Base-by-base conservation (phyloP, 2,113 vertebrate species). In the Glaucidium brasilianum region DNA sequence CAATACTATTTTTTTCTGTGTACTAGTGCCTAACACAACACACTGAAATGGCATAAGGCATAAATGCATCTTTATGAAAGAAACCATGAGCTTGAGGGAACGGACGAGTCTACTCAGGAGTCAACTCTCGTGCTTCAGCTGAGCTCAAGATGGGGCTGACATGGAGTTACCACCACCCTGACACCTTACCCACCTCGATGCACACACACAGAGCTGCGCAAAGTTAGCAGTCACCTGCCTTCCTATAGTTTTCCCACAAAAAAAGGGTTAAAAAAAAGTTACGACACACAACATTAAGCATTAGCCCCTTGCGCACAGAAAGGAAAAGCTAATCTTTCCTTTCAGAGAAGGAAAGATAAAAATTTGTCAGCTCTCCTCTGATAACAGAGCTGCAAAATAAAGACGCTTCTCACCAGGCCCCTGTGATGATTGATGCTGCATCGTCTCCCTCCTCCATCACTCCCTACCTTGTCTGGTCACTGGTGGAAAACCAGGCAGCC, bases 361-460 rank as follows among this genome's bases (percentile, higher is more conserved):
- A 84, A 93, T 60, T 88, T 95, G 95, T 88, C 95, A 94, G 85
- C 83, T 76, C 89, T 95, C 83, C 96, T 88, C 96, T 45, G 75
- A 90, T 58, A 94, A 80, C 37, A 37, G 73, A 94, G 91, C 92
- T 86, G 69, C 80, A 73, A 32, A 96, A 94, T 60, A 90, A 94
- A 80, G 96, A 96, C 29, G 97, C 97, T 97, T 97, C 91, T 98
- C 97, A 96, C 98, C 98, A 87, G 97, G 98, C 95, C 98, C 94
- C 97, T 55, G 35, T 34, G 9, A 98, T 99, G 99, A 99, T 96
- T 98, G 99, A 99, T 99, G 98, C 97, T 90, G 98, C 98, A 95
- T 97, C 96, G 95, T 60, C 85, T 96, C 67, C 92, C 97, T 96
- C 97, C 96, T 98, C 98, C 98, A 97, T 97, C 97, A 76, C 96